Conservation (phyloP, 1,140 invertebrate species). For the Pectinophora gossypiella region DNA sequence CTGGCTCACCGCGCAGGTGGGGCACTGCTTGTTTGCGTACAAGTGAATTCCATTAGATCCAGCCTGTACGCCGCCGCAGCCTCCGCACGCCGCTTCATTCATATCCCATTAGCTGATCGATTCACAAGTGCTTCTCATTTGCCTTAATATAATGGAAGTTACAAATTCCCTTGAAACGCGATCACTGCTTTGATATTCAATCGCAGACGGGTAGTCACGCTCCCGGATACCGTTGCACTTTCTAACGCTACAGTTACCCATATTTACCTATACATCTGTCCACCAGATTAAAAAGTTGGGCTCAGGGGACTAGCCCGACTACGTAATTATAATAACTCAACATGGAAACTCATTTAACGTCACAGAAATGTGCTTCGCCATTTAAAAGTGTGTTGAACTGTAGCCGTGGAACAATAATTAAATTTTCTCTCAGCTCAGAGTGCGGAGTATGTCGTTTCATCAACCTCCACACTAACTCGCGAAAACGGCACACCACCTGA, state of each 20-base stretch:
- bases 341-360: constrained; percentile 58
- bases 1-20: constrained; percentile 27
- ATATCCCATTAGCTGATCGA: constrained; percentile 72
- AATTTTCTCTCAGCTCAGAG: constrained; percentile 57
- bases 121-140: constrained; percentile 59
- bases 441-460: constrained; percentile 58
- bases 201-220: no score
- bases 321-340: constrained; percentile 52
- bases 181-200: no score
- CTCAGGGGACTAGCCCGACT: constrained; percentile 10
- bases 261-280: no score
- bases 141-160: constrained; percentile 25
- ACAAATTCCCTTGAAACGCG: neutral
- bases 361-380: constrained; percentile 53
- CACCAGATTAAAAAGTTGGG: neutral
- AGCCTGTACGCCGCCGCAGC: constrained; percentile 48
- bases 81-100: constrained; percentile 60
- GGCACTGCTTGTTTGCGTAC: constrained; percentile 68
- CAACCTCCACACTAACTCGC: constrained; percentile 56
- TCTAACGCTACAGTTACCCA: no score
- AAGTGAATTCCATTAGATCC: constrained; percentile 73
- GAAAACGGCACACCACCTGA: constrained; percentile 48
- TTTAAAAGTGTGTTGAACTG: constrained; percentile 64
- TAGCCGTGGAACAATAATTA: constrained; percentile 63
- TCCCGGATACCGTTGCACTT: no score